phyloP scores from a whole-genome alignment of 2,113 vertebrate species.

The Chauna torquata region DNA sequence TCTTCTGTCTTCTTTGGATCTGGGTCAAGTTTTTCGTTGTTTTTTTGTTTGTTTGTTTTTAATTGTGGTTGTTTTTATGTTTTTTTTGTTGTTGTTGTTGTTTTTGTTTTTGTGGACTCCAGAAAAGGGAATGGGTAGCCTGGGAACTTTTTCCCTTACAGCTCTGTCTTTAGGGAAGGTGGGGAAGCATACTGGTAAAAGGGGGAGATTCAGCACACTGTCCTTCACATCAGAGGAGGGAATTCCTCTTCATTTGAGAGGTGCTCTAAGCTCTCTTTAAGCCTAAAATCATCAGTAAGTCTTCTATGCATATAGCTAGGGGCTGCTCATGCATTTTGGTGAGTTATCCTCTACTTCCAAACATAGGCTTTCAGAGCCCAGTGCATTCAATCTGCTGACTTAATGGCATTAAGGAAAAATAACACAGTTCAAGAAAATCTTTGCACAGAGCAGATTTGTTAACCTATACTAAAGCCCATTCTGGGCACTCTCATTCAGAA shows the following conservation, averaged over 20 bases:
- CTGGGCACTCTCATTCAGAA: slow-evolving; percentile 34
- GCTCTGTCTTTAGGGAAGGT: too few species aligned
- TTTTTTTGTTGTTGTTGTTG: not conserved
- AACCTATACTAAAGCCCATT: slow-evolving; percentile 26
- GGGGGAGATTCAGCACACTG: not conserved
- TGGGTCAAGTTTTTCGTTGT: not conserved
- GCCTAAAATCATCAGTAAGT: not conserved
- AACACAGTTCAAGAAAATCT: slow-evolving; percentile 16
- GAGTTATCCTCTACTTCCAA: slow-evolving; percentile 1
- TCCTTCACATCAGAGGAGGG: not conserved
- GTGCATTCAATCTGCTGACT: not conserved
- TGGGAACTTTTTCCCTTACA: too few species aligned
- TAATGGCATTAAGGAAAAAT: slow-evolving; percentile 36
- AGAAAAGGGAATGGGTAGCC: accelerated
- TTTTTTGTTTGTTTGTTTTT: not conserved
- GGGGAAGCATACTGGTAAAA: not conserved
- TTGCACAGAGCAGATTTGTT: slow-evolving; percentile 42
- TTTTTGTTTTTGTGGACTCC: not conserved
- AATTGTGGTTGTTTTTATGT: too few species aligned
- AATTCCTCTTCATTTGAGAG: not conserved
- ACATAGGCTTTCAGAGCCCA: not conserved
- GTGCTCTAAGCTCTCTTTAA: not conserved
- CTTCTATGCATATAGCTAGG: not conserved
- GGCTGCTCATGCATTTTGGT: slow-evolving; percentile 12
- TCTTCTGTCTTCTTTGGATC: not conserved